These are phyloP conservation scores for Rhinolophus sinicus DNA, from an alignment of 2,113 vertebrate genomes.

Conservation along the genomic window DNA sequence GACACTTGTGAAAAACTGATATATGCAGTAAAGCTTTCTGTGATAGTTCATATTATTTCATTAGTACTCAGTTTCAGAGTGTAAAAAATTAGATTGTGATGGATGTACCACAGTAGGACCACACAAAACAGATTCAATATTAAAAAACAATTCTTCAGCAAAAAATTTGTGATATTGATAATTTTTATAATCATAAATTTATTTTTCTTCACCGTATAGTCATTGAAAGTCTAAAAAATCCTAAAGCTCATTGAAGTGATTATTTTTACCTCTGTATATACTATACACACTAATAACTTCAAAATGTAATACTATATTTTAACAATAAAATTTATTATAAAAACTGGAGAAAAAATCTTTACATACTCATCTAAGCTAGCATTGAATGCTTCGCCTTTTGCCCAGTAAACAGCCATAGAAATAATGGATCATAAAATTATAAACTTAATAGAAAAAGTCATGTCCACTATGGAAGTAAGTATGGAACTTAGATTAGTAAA, in stretches of 20 bases:
- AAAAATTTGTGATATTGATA: neutral
- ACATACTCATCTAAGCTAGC: neutral
- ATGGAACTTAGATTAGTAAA: neutral
- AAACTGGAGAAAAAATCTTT: neutral
- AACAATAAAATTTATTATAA: neutral
- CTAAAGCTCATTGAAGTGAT: neutral
- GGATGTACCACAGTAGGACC: fast-evolving
- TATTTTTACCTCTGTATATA: neutral
- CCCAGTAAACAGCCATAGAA: neutral
- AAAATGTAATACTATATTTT: neutral
- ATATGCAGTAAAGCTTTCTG: neutral
- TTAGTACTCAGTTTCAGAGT: neutral
- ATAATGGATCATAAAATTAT: neutral
- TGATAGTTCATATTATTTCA: neutral
- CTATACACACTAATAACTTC: neutral
- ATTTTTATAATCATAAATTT: neutral
- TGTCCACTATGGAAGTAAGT: neutral
- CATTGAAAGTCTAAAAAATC: neutral
- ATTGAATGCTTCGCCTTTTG: neutral
- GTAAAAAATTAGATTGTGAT: neutral
- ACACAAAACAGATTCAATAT: neutral
- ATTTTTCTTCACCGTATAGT: neutral
- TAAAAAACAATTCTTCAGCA: neutral
- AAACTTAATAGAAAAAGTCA: neutral
- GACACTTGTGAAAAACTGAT: neutral